These are phyloP conservation scores for Chascanopsetta lugubris DNA, from an alignment of 2,113 vertebrate genomes.

Conservation along the genomic window DNA sequence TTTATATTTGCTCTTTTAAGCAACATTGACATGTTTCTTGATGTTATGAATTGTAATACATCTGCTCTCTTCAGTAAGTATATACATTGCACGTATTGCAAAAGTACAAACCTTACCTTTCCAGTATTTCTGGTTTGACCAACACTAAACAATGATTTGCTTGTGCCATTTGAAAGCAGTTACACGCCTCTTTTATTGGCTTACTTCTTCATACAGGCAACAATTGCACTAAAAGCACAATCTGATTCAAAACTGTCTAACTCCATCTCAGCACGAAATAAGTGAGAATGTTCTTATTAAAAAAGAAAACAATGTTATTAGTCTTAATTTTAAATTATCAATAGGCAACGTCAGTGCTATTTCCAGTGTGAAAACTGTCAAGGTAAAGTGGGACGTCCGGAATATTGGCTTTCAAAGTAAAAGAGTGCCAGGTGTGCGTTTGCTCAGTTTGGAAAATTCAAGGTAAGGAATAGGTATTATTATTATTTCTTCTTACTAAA, in stretches of 20 bases:
- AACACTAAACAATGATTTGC: background rate
- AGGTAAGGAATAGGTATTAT: background rate
- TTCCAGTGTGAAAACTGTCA: slow-evolving; percentile 22
- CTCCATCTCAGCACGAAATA: too few species aligned
- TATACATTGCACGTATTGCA: background rate
- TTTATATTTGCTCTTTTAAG: too few species aligned
- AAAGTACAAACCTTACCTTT: background rate
- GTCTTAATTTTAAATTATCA: background rate
- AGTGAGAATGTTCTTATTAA: background rate
- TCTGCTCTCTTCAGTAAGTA: background rate
- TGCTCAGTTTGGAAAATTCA: background rate
- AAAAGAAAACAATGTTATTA: background rate
- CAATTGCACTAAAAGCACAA: background rate
- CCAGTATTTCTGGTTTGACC: background rate
- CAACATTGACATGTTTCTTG: too few species aligned
- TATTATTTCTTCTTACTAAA: background rate
- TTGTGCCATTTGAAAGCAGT: background rate
- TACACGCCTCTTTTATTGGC: background rate
- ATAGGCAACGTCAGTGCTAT: slow-evolving; percentile 40
- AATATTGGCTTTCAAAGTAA: slow-evolving; percentile 40
- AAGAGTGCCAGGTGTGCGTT: background rate
- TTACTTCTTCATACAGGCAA: background rate
- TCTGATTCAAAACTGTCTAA: background rate
- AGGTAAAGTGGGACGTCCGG: background rate
- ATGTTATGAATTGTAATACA: background rate